phyloP scores from a whole-genome alignment of 92 coral and sea anemone species.

The Nematostella vectensis region DNA sequence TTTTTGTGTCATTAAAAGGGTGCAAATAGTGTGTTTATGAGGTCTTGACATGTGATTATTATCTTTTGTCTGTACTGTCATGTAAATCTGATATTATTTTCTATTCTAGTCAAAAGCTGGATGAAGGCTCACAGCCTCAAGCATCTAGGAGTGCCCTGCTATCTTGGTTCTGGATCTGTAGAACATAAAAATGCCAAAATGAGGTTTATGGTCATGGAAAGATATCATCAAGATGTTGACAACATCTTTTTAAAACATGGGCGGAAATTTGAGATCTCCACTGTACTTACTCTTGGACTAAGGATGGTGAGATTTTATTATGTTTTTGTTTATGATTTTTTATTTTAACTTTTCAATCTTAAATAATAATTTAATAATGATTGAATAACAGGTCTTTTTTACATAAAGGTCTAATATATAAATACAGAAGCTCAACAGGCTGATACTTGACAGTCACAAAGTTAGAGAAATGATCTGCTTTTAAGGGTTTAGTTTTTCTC shows the following conservation, averaged over 20 bases:
- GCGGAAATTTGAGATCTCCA: slow-evolving; percentile 66
- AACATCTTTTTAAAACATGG: slow-evolving; percentile 45
- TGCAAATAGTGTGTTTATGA: no score
- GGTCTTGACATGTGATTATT: no score
- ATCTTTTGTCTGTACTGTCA: no score
- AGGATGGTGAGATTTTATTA: slow-evolving; percentile 92
- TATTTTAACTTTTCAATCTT: neutral
- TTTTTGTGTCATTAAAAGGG: no score
- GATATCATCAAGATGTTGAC: slow-evolving; percentile 87
- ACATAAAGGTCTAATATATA: no score
- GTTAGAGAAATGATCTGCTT: no score
- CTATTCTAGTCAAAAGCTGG: slow-evolving; percentile 63
- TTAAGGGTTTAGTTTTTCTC: neutral
- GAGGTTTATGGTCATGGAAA: slow-evolving; percentile 93
- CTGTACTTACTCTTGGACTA: slow-evolving; percentile 70
- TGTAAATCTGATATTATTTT: no score
- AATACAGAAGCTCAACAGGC: neutral
- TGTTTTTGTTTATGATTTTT: no score
- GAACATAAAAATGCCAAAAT: slow-evolving; percentile 61
- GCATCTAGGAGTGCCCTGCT: slow-evolving; percentile 86
- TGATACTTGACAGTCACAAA: no score
- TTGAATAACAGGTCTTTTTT: neutral
- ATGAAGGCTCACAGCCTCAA: slow-evolving; percentile 66
- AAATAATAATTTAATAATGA: no score
- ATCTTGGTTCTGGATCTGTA: slow-evolving; percentile 74